Conservation (phyloP, 2,888 invertebrate genomes). For the Drosophila nr. medialis region DNA sequence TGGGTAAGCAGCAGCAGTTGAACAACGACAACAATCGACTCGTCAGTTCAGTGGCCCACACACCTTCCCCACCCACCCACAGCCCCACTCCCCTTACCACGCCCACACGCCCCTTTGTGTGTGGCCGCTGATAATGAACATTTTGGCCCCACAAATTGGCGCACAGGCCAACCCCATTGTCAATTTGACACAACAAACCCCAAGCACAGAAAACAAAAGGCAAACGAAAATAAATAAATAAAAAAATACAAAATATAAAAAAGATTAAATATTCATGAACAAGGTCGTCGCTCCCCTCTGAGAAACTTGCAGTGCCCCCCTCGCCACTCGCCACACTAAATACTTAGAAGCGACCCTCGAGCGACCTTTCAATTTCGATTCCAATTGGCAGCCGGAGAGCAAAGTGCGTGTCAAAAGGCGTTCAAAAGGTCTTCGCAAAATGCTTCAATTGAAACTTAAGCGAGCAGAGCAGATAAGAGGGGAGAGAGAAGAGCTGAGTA, state of each 20-base stretch:
- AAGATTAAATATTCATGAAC: slow-evolving; percentile 58
- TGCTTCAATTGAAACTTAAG: slow-evolving; percentile 34
- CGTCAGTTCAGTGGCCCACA: slow-evolving; percentile 54
- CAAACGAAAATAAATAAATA: slow-evolving; percentile 10
- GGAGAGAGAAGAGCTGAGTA: not conserved
- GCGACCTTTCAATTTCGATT: slow-evolving; percentile 48
- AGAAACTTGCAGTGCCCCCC: slow-evolving; percentile 27
- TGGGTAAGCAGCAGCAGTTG: slow-evolving; percentile 43
- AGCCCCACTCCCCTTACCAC: slow-evolving; percentile 30
- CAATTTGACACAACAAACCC: slow-evolving; percentile 14
- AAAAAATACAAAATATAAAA: slow-evolving; percentile 16
- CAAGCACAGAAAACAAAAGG: not conserved
- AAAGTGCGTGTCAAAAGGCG: slow-evolving; percentile 52
- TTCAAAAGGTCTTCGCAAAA: slow-evolving; percentile 41
- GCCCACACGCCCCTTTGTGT: slow-evolving; percentile 26
- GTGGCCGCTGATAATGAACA: slow-evolving; percentile 61
- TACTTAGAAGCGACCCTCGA: slow-evolving; percentile 24
- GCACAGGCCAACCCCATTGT: slow-evolving; percentile 45
- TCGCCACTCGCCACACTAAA: not conserved
- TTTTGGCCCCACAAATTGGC: slow-evolving; percentile 24
- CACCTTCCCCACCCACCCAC: slow-evolving; percentile 25
- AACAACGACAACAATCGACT: slow-evolving; percentile 38
- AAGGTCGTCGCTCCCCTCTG: slow-evolving; percentile 44
- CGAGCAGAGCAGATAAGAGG: slow-evolving; percentile 8
- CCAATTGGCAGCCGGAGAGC: slow-evolving; percentile 45